Base-by-base conservation (phyloP, 2,797 vertebrate genomes). In the Tapirus indicus region DNA sequence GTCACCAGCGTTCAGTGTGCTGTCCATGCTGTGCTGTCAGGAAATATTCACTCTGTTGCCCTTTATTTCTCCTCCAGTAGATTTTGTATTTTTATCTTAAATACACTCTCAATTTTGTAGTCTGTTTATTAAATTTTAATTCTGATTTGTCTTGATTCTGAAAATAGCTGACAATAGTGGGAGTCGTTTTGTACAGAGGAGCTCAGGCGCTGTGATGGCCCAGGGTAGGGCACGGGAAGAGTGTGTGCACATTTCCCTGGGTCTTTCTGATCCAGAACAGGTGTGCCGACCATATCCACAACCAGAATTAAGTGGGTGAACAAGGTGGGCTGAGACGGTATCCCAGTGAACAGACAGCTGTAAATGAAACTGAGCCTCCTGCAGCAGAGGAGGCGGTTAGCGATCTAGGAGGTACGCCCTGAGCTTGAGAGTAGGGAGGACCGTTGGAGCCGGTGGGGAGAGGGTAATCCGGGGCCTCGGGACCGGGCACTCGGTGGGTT, bases 141-240 rank as follows among this genome's bases (percentile, higher is more conserved):
- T 84, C 32, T 94, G 29, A 54, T 29, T 7, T 44, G 47, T 75
- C 58, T 38, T 29, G 18, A 14, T 25, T 78, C 44, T 91, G 68
- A 62, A 41, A 41, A 9, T 17, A 5, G 20, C 35, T 29, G 12
- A 0, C 14, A 35, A 4, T 1, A 0, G 56, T 32, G 58, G 78
- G 79, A 32, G 18, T 6, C 1, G 25, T 11, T 71, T 56, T 60
- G 18, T 29, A 2, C 54, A 1, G 5, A 38, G 72, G 27, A 29
- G 14, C 41, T 1, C 2, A 7, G 54, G 23, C 3, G 0, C 0
- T 2, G 14, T 6, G 32, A 1, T 5, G 14, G 21, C 60, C 2
- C 17, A 0, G 10, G 5, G 2, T 10, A 9, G 3, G 38, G 41
- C 13, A 6, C 23, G 12, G n/a, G 60, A 17, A 4, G 47, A 10